Conservation (phyloP, 2,797 vertebrate species). For the Lates japonicus region DNA sequence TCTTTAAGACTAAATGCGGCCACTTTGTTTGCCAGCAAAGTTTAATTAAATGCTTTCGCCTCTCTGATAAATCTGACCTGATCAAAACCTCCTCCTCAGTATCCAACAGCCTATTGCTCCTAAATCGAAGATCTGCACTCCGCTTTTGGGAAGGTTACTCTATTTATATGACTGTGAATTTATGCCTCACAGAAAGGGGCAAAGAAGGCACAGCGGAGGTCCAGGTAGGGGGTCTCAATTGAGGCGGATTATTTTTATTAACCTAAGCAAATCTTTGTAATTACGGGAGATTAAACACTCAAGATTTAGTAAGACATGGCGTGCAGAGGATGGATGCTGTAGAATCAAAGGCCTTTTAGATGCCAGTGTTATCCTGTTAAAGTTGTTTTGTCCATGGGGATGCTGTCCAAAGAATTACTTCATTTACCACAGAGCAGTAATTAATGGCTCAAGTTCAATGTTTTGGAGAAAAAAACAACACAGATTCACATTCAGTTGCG, state of each 20-base stretch:
- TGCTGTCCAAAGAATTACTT: conserved; percentile 52
- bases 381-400: conserved; percentile 64
- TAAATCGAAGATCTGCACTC: conserved; percentile 46
- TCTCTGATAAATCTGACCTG: conserved; percentile 14
- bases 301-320: conserved; percentile 82
- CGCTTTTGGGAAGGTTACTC: conserved; percentile 62
- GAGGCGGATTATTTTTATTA: conserved; percentile 86
- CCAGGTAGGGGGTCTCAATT: conserved; percentile 82
- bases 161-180: conserved; percentile 82
- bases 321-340: conserved; percentile 69
- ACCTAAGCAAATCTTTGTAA: conserved; percentile 87
- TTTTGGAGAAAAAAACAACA: conserved; percentile 22
- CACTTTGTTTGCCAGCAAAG: conserved; percentile 31
- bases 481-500: background rate
- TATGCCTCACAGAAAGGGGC: conserved; percentile 81
- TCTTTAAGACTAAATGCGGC: conserved; percentile 33
- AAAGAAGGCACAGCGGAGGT: conserved; percentile 80
- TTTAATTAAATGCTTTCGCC: conserved; percentile 14
- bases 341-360: conserved; percentile 73
- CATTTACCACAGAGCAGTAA: conserved; percentile 63
- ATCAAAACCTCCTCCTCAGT: conserved; percentile 24
- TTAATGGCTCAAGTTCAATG: conserved; percentile 55
- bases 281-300: conserved; percentile 86
- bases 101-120: conserved; percentile 45
- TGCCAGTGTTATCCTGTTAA: conserved; percentile 75